Evolutionary conservation across 2,113 vertebrate genomes (phyloP).

Genomic region (Apeltes quadracus): DNA sequence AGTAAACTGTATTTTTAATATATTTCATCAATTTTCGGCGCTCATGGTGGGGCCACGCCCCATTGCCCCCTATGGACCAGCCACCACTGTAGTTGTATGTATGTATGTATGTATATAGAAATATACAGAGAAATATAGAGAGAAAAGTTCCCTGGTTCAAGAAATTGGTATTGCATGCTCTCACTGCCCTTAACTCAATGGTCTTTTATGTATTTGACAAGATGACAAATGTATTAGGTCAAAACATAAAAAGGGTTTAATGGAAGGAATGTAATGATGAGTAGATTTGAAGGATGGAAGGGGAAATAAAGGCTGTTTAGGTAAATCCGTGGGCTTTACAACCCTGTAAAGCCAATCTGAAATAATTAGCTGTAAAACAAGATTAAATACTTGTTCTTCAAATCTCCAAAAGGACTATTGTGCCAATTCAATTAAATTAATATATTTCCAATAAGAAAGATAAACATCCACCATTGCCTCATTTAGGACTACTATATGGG

Average conservation of each 20-base stretch:
- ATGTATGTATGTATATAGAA: background rate
- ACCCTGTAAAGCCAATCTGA: background rate
- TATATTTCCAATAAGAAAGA: background rate
- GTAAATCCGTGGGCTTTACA: background rate
- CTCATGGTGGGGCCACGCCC: no score
- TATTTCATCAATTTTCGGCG: no score
- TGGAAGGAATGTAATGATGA: background rate
- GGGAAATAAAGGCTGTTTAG: background rate
- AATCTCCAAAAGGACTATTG: background rate
- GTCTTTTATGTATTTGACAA: constrained; percentile 18
- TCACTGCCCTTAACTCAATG: constrained; percentile 18
- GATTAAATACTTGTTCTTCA: background rate
- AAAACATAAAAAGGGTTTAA: constrained; percentile 11
- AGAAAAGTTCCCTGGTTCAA: constrained; percentile 22
- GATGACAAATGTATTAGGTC: background rate
- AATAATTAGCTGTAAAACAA: background rate
- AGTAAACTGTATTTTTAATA: no score
- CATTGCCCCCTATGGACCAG: no score
- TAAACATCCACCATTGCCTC: background rate
- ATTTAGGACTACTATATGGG: background rate
- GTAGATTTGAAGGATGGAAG: background rate
- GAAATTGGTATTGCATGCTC: constrained; percentile 36
- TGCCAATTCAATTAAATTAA: background rate
- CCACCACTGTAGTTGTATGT: no score
- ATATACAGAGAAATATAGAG: no score